phyloP scores from a whole-genome alignment of 2,113 vertebrate genomes.

The Xiphophorus hellerii region DNA sequence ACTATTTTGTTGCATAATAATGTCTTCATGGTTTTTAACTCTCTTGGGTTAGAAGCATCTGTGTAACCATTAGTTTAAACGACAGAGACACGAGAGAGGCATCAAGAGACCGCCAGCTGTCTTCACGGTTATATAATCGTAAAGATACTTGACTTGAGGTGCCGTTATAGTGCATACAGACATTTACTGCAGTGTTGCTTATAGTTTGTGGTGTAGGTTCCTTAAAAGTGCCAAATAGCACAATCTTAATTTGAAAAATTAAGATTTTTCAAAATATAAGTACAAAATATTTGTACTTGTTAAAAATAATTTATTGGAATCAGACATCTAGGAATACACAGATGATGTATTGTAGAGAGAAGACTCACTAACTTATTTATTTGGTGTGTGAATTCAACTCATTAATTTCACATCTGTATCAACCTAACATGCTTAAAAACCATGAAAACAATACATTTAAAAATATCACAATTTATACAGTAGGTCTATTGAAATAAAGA shows the following conservation, averaged over 20 bases:
- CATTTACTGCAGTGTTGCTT: neutral
- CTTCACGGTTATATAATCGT: slow-evolving; percentile 28
- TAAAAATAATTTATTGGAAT: neutral
- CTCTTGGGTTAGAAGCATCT: slow-evolving; percentile 41
- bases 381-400: too few species aligned
- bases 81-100: slow-evolving; percentile 18
- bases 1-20: slow-evolving; percentile 62
- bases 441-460: too few species aligned
- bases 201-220: too few species aligned
- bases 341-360: too few species aligned
- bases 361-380: too few species aligned
- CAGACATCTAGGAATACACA: too few species aligned
- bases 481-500: too few species aligned
- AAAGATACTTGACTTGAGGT: slow-evolving; percentile 7
- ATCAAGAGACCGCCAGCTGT: slow-evolving; percentile 27
- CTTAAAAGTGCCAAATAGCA: neutral
- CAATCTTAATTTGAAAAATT: neutral
- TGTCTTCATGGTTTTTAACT: slow-evolving; percentile 32
- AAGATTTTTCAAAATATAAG: too few species aligned
- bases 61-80: slow-evolving; percentile 38
- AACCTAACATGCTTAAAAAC: too few species aligned
- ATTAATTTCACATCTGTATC: too few species aligned
- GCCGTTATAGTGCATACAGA: neutral
- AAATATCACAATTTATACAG: too few species aligned
- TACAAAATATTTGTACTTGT: neutral